Base-by-base conservation (phyloP, 2,113 vertebrate genomes). In the Neogale vison region DNA sequence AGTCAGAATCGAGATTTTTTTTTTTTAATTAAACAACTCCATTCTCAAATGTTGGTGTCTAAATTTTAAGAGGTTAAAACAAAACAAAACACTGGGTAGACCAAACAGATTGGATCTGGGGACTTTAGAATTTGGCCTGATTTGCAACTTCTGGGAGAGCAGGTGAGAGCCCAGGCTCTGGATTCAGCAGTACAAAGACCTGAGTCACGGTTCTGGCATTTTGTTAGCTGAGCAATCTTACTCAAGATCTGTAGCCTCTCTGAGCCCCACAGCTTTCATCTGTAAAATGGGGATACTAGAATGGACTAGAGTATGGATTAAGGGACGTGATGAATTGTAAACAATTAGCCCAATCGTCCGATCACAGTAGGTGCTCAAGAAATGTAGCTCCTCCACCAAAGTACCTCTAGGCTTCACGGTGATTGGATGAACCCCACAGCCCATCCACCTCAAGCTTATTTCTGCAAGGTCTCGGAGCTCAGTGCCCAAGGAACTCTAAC, bases 21-120 rank as follows among this genome's bases (percentile, higher is more conserved):
- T 89, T 96, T 89, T 61, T 86, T 90, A 71, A 69, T 83, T 90
- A 93, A 83, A 91, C 39, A 83, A 52, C 36, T 45, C 50, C n/a
- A 71, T 82, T 82, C 88, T 87, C 34, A 82, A 96, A 93, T 45
- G 36, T 17, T 84, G 23, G 7, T 47, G 86, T 45, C 57, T 93
- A 57, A 79, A 50, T 39, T 65, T 93, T 59, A 1, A 94, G 85
- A 89, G 94, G 36, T 92, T 81, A 84, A 88, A 63, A 79, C 39
- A 74, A 83, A 63, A 59, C 31, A 86, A 88, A 92, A 47, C 39
- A 95, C 34, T 31, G 3, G 18, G 36, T 36, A 67, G 47, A 80
- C 31, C 63, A 85, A 82, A 92, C 29, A 86, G 55, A 90, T 77
- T 26, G 23, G 3, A 87, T 59, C 42, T 65, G 57, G 45, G 29